Evolutionary conservation across 1,140 invertebrate genomes (phyloP), one percentile per base, ranked within the genome.

Genomic region (Caenorhabditis latens): DNA sequence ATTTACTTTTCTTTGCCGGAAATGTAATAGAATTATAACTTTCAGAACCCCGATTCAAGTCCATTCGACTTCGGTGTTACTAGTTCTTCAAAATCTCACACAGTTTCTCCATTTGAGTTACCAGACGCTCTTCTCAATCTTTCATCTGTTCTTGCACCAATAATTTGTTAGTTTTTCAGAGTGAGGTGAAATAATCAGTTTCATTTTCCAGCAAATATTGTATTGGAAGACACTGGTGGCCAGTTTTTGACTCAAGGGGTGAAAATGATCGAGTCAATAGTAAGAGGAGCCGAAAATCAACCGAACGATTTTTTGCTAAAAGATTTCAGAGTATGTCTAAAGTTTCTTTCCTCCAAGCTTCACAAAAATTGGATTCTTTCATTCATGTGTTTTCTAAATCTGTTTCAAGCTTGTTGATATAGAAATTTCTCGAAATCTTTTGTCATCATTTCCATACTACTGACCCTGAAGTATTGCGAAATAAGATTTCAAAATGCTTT

Each of bases 11-110:
- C 14, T 85, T 65, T 11, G 4, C 16, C 4, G 16, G 42, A 32
- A 63, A 48, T 42, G 0, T n/a, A 46, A 67, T 53, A 67, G 21
- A 2, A 8, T 50, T 21, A 0, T 5, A 50, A 65, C 5, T 67
- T 85, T 50, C 55, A 85, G 84, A 58, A 71, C 79, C 50, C 43
- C 0, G 84, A 85, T 8, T 21, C 48, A 8, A 67, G 84, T 79
- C 84, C 84, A 2, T 85, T 85, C 67, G 84, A 85, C 16, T 85
- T 85, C 21, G 48, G 40, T 13, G 84, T 85, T n/a, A 46, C 79
- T 7, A 53, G 63, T 19, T 40, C 63, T 14, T 53, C 46, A 4
- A 58, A 53, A 53, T 50, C 50, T n/a, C 42, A 71, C 14, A 21
- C 46, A n/a, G 84, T 67, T 53, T 85, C 84, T 14, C 84, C 84